Percentiles rank a stretch among this genome's conserved stretches.
These are phyloP conservation scores for Platycheirus rosarum DNA, from an alignment of 2,888 invertebrate genomes.

Conservation along the genomic window DNA sequence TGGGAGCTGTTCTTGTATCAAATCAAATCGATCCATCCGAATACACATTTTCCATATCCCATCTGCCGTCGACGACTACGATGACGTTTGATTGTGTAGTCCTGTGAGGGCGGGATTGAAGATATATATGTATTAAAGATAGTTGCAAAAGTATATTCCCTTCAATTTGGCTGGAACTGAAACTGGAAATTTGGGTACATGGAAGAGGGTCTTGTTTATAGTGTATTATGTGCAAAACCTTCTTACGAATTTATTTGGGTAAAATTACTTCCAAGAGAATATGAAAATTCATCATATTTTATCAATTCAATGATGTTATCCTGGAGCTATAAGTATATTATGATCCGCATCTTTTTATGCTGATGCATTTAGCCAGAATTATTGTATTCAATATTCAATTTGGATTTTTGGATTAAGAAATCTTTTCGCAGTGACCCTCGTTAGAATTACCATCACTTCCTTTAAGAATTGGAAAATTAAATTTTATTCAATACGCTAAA, in stretches of 20 bases:
- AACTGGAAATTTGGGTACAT: background rate
- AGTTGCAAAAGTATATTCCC: constrained; percentile 11
- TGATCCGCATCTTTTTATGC: background rate
- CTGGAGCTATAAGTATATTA: background rate
- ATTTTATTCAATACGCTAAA: too few species aligned
- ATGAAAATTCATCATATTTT: constrained; percentile 30
- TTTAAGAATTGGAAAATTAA: too few species aligned
- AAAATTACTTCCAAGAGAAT: constrained; percentile 12
- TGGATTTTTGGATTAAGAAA: too few species aligned
- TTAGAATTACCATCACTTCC: too few species aligned
- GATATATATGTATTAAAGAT: constrained; percentile 7
- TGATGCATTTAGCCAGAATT: background rate
- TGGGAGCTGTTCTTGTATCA: constrained; percentile 29
- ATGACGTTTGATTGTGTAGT: constrained; percentile 2
- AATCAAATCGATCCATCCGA: constrained; percentile 27
- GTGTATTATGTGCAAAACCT: background rate
- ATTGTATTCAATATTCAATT: too few species aligned
- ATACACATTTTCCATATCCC: constrained; percentile 26
- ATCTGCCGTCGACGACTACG: too few species aligned
- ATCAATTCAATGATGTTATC: constrained; percentile 2
- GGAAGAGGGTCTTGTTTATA: background rate
- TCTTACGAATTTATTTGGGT: constrained; percentile 2
- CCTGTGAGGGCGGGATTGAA: constrained; percentile 10
- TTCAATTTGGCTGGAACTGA: background rate
- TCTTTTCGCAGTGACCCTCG: too few species aligned